Base-by-base conservation (phyloP, 2,113 vertebrate species). In the Pithys albifrons region DNA sequence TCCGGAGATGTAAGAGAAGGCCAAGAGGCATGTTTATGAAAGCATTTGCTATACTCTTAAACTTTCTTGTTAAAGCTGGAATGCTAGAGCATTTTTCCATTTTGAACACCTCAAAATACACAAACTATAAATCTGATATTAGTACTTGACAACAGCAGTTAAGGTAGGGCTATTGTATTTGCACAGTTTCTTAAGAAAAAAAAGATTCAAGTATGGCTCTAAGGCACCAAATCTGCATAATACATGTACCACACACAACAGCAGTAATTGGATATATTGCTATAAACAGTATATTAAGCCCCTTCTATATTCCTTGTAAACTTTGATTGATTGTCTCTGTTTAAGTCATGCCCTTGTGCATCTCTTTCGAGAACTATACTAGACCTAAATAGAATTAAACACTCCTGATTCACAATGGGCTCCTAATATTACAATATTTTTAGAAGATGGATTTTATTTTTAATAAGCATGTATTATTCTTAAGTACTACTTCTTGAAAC, bases 131-230 rank as follows among this genome's bases (percentile, higher is more conserved):
- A 98, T 96, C 93, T 96, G 81, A 85, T 82, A 91, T 95, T 71
- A 62, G 27, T 35, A 77, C 66, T 89, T 97, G 96, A 97, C 94
- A 97, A 98, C 85, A 94, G 91, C 97, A 98, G 96, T 98, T 98
- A 98, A 96, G 83, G 83, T 78, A 97, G 81, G 91, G 94, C 85
- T 95, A 96, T 96, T 97, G 79, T 81, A 91, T 89, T 96, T 95
- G 86, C 74, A 85, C 72, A 93, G 79, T 92, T 59, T 94, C 80
- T 92, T 88, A 65, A 71, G 94, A 75, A 88, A 74, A 43, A 33
- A 24, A 49, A 76, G 52, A 95, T 93, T 95, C 88, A 70, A 52
- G 45, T 67, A 46, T 12, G 2, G 45, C 57, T 91, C 24, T 88
- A 89, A 78, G 75, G 86, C 43, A 86, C 19, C 14, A 94, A 69